Evolutionary conservation across 2,113 vertebrate genomes (phyloP).

Genomic region (Lucifuga dentata): DNA sequence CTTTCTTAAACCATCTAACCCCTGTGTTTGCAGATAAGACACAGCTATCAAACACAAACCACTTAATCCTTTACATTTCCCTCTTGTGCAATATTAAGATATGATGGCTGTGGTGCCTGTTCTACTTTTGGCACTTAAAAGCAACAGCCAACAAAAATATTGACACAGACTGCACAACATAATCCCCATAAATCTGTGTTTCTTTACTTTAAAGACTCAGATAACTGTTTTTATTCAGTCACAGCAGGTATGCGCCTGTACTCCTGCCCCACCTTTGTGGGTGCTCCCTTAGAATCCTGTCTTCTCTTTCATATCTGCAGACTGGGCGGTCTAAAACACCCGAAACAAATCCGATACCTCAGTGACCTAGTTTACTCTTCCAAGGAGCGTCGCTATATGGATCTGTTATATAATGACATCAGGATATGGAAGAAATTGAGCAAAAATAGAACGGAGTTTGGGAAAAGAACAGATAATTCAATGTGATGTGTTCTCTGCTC

Average conservation of each 20-base stretch:
- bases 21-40: conserved; percentile 44
- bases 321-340: conserved; percentile 58
- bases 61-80: conserved; percentile 58
- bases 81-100: conserved; percentile 46
- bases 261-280: conserved; percentile 54
- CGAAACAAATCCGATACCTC: conserved; percentile 61
- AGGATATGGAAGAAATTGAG: background rate
- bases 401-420: conserved; percentile 49
- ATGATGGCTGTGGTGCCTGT: conserved; percentile 25
- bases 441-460: background rate
- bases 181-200: conserved; percentile 62
- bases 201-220: conserved; percentile 66
- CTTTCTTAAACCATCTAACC: conserved; percentile 38
- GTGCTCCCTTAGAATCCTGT: conserved; percentile 45
- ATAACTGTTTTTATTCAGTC: conserved; percentile 63
- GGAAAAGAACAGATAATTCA: too few relatives aligned
- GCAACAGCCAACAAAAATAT: conserved; percentile 51
- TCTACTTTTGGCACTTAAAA: conserved; percentile 55
- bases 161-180: conserved; percentile 59
- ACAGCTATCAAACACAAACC: conserved; percentile 45
- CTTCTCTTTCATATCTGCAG: conserved; percentile 52
- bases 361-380: conserved; percentile 66
- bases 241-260: conserved; percentile 55
- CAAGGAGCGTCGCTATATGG: conserved; percentile 30
- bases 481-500: background rate